Base-by-base conservation (phyloP, 2,113 vertebrate genomes). In the Suncus etruscus region DNA sequence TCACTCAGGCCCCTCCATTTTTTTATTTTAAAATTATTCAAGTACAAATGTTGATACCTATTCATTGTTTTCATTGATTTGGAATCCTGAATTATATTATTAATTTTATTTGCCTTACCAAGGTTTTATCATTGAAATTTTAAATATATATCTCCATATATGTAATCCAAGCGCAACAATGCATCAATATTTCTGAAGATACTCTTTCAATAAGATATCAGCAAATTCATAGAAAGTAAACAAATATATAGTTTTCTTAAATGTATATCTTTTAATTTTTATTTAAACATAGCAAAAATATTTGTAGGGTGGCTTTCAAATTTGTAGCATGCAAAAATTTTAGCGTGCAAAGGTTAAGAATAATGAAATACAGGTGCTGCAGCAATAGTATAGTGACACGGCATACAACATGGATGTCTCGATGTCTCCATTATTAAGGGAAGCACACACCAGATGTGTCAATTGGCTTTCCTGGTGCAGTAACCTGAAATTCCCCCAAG, bases 21-120 rank as follows among this genome's bases (percentile, higher is more conserved):
- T 80, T 93, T 31, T 63, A 27, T 82, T 80, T 15, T 75, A 91
- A 73, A 78, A 75, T 27, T 82, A 83, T 78, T 94, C 47, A 79
- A 75, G 50, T 9, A 72, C 6, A 3, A 27, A 65, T 81, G 79
- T 89, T 11, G 10, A 6, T 48, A n/a, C 39, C 5, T 39, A 5
- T 39, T 39, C 39, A 39, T 48, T 89, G 4, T 27, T 93, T 77
- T 51, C 74, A 72, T 45, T 92, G 69, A 77, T 63, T 87, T 74
- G 16, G 39, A 3, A 74, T 58, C 24, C 27, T 83, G 25, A 58
- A 66, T 90, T 63, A 66, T 7, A 87, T n/a, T 83, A 82, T 90
- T 74, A 22, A 84, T 4, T 68, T 29, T 58, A 25, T 9, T 18
- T 90, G 9, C 22, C 6, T 73, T 69, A 50, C 6, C 45, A 11